These are phyloP conservation scores for Gymnocephalus cernua DNA, from an alignment of 2,113 vertebrate species.

Conservation along the genomic window DNA sequence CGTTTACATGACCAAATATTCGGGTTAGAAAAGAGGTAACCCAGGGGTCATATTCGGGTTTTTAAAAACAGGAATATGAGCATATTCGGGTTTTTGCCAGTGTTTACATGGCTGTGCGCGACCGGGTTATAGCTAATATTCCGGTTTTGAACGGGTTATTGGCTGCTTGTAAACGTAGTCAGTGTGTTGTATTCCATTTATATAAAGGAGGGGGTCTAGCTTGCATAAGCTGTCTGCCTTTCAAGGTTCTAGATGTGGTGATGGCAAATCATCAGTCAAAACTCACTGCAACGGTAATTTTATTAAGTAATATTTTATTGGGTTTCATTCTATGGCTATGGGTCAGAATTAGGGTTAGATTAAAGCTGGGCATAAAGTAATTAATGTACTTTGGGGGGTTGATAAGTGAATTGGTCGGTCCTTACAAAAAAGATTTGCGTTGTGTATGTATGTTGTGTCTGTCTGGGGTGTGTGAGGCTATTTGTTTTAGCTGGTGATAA, in stretches of 20 bases:
- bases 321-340: neutral
- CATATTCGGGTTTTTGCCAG: too few species aligned
- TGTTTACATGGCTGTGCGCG: too few species aligned
- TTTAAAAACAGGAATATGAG: too few species aligned
- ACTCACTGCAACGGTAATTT: neutral
- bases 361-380: neutral
- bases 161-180: too few species aligned
- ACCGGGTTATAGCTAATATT: too few species aligned
- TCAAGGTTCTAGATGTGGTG: neutral
- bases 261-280: neutral
- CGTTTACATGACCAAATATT: too few species aligned
- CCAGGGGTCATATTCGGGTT: too few species aligned
- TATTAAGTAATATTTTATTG: conserved; percentile 18
- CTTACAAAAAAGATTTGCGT: conserved; percentile 26
- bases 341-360: neutral
- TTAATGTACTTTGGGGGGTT: neutral
- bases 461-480: conserved; percentile 60
- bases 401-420: conserved; percentile 28
- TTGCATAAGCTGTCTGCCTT: neutral
- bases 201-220: neutral
- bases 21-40: too few species aligned
- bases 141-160: too few species aligned
- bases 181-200: neutral
- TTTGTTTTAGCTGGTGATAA: conserved; percentile 83
- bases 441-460: conserved; percentile 31